A percentile compares a stretch with the other conserved stretches of the same genome.
These are phyloP conservation scores for Leucozona laternaria DNA, from an alignment of 2,888 invertebrate genomes.

Conservation along the genomic window DNA sequence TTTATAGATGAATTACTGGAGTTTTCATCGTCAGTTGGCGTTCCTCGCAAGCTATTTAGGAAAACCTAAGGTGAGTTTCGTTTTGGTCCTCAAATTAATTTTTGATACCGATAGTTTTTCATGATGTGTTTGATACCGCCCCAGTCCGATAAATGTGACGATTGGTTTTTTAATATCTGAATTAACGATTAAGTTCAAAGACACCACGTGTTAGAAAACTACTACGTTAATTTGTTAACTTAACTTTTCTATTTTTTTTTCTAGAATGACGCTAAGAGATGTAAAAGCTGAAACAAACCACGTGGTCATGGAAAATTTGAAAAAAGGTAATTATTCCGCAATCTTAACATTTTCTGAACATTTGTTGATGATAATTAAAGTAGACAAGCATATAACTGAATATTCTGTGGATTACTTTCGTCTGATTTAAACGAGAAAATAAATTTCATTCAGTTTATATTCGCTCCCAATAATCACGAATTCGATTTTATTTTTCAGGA, in stretches of 20 bases:
- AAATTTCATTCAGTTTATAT: not conserved
- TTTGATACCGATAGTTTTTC: not conserved
- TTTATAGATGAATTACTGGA: constrained; percentile 27
- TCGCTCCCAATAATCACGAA: not conserved
- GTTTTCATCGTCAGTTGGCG: not conserved
- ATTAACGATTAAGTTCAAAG: constrained; percentile 12
- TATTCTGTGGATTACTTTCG: constrained; percentile 76
- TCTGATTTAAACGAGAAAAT: constrained; percentile 69
- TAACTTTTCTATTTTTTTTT: not conserved
- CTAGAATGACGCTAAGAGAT: not conserved
- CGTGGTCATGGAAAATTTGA: not conserved
- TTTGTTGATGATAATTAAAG: constrained; percentile 75
- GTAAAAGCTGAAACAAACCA: not conserved
- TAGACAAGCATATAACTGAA: constrained; percentile 78
- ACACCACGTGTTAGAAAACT: not conserved
- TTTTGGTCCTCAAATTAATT: not conserved
- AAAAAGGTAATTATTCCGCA: not conserved
- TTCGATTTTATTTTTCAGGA: not conserved
- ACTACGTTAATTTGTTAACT: not conserved
- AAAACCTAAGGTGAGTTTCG: constrained; percentile 12
- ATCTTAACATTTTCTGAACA: not conserved
- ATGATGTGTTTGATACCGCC: constrained; percentile 75
- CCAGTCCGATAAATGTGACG: constrained; percentile 77
- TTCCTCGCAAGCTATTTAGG: too few species aligned
- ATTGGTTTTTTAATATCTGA: constrained; percentile 75